These are phyloP conservation scores for Odontomachus brunneus DNA, from an alignment of 1,140 invertebrate genomes.

Conservation along the genomic window DNA sequence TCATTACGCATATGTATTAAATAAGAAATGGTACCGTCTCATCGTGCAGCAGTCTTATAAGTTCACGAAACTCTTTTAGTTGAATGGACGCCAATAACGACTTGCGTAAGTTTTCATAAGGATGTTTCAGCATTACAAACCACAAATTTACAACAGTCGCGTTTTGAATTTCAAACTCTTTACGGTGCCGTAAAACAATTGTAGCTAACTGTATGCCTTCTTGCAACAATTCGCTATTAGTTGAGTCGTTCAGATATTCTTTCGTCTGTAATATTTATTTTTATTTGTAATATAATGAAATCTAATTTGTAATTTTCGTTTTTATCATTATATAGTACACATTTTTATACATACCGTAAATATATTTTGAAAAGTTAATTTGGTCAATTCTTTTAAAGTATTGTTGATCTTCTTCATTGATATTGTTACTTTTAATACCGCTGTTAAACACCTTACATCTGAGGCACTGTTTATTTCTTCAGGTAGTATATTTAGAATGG, in stretches of 20 bases:
- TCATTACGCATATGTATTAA: conserved; percentile 29
- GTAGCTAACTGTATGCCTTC: conserved; percentile 69
- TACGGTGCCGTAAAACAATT: conserved; percentile 66
- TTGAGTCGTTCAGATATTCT: conserved; percentile 6
- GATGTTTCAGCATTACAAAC: conserved; percentile 63
- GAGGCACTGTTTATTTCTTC: conserved; percentile 36
- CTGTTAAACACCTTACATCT: conserved; percentile 67
- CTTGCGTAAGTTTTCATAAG: conserved; percentile 63
- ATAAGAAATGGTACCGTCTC: conserved; percentile 56
- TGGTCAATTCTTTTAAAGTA: conserved; percentile 56
- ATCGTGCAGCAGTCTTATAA: conserved; percentile 53
- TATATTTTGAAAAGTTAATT: conserved; percentile 63
- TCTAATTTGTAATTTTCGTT: conserved; percentile 19
- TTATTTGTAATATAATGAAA: conserved; percentile 3
- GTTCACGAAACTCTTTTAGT: conserved; percentile 57
- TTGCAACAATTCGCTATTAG: conserved; percentile 47
- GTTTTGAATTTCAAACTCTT: conserved; percentile 61
- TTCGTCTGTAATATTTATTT: conserved; percentile 21
- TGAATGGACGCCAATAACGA: conserved; percentile 63
- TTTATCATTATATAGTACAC: neutral
- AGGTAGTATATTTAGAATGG: conserved; percentile 59
- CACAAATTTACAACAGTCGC: conserved; percentile 65
- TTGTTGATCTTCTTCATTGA: conserved; percentile 59
- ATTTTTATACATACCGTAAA: conserved; percentile 68
- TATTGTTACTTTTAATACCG: conserved; percentile 65